Conservation (phyloP, 2,797 vertebrate genomes). For the Pantherophis vulpinus region DNA sequence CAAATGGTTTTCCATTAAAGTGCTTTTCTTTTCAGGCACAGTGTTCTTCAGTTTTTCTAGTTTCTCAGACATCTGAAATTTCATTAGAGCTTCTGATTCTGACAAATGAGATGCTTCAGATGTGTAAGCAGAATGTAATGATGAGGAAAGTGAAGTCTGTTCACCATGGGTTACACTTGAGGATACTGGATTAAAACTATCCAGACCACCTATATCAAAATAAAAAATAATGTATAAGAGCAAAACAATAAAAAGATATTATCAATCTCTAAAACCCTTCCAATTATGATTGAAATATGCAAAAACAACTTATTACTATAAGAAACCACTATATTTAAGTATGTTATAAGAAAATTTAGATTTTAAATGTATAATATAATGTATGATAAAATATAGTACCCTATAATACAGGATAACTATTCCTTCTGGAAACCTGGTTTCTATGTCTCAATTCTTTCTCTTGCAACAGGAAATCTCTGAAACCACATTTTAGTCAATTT, state of each 20-base stretch:
- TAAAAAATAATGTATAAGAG: background rate
- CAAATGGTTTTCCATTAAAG: constrained; percentile 64
- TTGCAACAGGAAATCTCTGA: background rate
- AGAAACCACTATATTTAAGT: background rate
- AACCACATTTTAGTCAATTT: background rate
- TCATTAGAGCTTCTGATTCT: constrained; percentile 63
- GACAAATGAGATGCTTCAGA: constrained; percentile 74
- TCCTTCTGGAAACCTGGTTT: background rate
- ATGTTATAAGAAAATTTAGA: background rate
- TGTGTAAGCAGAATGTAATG: constrained; percentile 75
- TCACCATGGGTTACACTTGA: constrained; percentile 85
- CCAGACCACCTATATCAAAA: constrained; percentile 81
- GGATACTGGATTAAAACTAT: constrained; percentile 79
- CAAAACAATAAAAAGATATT: background rate
- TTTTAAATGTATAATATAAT: background rate
- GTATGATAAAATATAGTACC: background rate
- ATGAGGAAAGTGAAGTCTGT: constrained; percentile 75
- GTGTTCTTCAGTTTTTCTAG: constrained; percentile 68
- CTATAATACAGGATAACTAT: background rate
- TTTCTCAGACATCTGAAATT: constrained; percentile 67
- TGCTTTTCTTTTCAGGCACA: constrained; percentile 71
- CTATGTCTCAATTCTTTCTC: background rate
- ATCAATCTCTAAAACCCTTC: background rate
- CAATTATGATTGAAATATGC: background rate
- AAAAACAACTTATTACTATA: background rate